Base-by-base conservation (phyloP, 2,113 vertebrate species). In the Aix galericulata region DNA sequence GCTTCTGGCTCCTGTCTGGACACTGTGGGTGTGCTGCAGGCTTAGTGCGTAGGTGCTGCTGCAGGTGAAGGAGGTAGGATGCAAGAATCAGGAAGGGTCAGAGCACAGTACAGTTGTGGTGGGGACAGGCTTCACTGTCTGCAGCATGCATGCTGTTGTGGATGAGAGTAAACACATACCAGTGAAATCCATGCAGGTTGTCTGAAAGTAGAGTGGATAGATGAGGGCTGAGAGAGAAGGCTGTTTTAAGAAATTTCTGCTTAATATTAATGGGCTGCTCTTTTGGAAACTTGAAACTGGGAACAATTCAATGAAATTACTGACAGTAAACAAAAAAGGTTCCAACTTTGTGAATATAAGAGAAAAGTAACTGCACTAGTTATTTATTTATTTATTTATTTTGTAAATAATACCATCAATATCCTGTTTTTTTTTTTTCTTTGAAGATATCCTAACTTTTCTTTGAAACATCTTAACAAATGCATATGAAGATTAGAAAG, bases 341-440 rank as follows among this genome's bases (percentile, higher is more conserved):
- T 85, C 31, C 8, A 64, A 27, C 17, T 75, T 69, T 38, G 16
- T 58, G 16, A 11, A 42, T 80, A 52, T 38, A 32, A 56, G 32
- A 83, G 72, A 11, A 26, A 82, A 72, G 10, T 34, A 92, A 75
- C 13, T 59, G 5, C 6, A 72, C 27, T 67, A n/a, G 9, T 71
- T 0, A 64, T 6, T 36, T 63, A 5, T 38, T 44, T 44, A 42
- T 9, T 20, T 44, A 18, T 18, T 18, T 2, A 0, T 32, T 42
- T 63, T 23, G 25, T 27, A 1, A 34, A 40, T n/a, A 67, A 89
- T 74, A 14, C 1, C 2, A 22, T 58, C 13, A 66, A 10, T 38
- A 42, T 77, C 11, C n/a, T 31, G 4, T 8, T 7, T n/a, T 5
- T 4, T 75, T 64, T 38, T 64, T 34, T 48, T 50, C 10, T 72